Evolutionary conservation across 2,113 vertebrate genomes (phyloP).

Genomic region (Onychostruthus taczanowskii): DNA sequence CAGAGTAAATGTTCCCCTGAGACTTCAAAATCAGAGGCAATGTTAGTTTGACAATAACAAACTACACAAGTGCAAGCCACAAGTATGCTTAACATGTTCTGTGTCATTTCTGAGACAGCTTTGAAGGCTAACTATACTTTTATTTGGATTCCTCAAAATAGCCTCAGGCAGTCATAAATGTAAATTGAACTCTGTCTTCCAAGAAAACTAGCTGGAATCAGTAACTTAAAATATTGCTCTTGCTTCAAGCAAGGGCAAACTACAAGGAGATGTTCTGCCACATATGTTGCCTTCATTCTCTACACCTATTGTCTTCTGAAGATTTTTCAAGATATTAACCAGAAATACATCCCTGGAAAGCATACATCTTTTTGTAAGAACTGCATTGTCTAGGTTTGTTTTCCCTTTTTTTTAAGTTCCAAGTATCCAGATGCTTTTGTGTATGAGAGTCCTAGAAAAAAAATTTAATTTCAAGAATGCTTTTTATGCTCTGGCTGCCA

Average conservation of each 20-base stretch:
- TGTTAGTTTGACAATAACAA: not conserved
- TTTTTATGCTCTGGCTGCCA: not conserved
- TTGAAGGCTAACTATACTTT: not conserved
- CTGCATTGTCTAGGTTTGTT: not conserved
- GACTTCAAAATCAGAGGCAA: constrained; percentile 4
- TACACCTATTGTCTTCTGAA: not conserved
- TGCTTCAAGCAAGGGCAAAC: not conserved
- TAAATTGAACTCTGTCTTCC: constrained; percentile 22
- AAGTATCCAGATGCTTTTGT: not conserved
- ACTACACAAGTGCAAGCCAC: not conserved
- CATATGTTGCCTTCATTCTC: not conserved
- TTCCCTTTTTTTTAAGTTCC: not conserved
- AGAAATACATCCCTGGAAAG: not conserved
- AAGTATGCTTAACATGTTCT: not conserved
- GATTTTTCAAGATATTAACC: not conserved
- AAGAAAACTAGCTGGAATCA: not conserved
- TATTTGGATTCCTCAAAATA: not conserved
- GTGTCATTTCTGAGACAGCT: not conserved
- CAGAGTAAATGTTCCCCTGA: not conserved
- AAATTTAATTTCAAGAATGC: not conserved
- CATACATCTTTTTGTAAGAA: not conserved
- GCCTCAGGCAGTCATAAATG: not conserved
- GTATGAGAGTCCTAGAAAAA: not conserved
- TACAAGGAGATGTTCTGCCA: not conserved
- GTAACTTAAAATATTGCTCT: not conserved